Percentiles rank a stretch among this genome's conserved stretches.
Evolutionary conservation across 2,113 vertebrate species (phyloP).

Genomic region (Oryzias celebensis): DNA sequence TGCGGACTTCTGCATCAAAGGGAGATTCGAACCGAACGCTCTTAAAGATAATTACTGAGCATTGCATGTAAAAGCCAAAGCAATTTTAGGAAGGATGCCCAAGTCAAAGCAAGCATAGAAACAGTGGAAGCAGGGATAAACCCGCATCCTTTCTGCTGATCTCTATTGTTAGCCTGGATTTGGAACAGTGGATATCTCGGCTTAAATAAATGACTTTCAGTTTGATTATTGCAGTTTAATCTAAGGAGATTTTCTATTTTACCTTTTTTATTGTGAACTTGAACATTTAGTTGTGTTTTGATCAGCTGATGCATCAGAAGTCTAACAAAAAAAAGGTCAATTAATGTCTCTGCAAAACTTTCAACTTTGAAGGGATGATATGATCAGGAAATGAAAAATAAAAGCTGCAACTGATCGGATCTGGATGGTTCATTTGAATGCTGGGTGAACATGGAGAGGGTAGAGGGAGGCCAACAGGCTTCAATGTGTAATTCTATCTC

Average conservation of each 20-base stretch:
- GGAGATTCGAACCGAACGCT: slow-evolving; percentile 31
- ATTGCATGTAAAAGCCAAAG: not conserved
- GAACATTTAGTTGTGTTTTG: too few relatives aligned
- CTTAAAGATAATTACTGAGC: slow-evolving; percentile 19
- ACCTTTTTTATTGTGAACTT: too few relatives aligned
- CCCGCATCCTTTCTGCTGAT: slow-evolving; percentile 44
- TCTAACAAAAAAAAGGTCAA: too few relatives aligned
- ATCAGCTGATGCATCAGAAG: too few relatives aligned
- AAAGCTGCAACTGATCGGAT: slow-evolving; percentile 21
- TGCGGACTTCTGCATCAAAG: slow-evolving; percentile 20
- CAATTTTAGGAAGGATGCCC: not conserved
- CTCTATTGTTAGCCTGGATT: slow-evolving; percentile 41
- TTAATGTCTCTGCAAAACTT: too few relatives aligned
- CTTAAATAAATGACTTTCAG: not conserved
- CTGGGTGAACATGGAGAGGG: slow-evolving; percentile 25
- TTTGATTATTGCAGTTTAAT: too few relatives aligned
- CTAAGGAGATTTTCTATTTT: too few relatives aligned
- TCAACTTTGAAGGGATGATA: slow-evolving; percentile 40
- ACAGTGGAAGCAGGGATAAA: slow-evolving; percentile 29
- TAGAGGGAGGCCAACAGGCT: slow-evolving; percentile 54
- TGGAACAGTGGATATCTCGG: not conserved
- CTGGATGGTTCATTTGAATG: slow-evolving; percentile 47
- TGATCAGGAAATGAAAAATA: slow-evolving; percentile 35
- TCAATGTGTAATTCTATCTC: slow-evolving; percentile 71
- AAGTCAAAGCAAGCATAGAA: not conserved